Evolutionary conservation across 92 coral and sea anemone species (phyloP).

Genomic region (Palythoa caribaeorum): DNA sequence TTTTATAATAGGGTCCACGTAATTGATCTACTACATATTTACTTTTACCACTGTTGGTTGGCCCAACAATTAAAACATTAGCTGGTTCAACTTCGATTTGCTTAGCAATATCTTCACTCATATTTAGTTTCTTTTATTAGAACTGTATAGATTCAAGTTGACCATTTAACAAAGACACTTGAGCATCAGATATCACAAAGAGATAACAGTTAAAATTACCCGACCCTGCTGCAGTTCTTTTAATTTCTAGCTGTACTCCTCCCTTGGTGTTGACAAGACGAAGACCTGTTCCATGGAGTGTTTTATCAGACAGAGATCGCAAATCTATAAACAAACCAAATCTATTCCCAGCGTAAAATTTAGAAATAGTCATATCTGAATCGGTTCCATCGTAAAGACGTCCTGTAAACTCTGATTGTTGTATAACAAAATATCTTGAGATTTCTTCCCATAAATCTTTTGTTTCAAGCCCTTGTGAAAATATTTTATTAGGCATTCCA

Average conservation of each 20-base stretch:
- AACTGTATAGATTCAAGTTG: constrained; percentile 43
- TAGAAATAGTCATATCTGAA: not conserved
- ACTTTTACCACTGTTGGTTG: constrained; percentile 53
- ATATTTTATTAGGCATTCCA: too few relatives aligned
- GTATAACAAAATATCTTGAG: too few relatives aligned
- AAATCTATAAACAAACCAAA: too few relatives aligned
- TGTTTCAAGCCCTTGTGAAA: too few relatives aligned
- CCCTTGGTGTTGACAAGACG: constrained; percentile 34
- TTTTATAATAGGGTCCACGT: not conserved
- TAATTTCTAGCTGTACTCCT: constrained; percentile 28
- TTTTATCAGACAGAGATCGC: too few relatives aligned
- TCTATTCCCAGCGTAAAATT: too few relatives aligned
- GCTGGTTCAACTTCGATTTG: constrained; percentile 1
- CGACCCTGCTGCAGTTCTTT: constrained; percentile 31
- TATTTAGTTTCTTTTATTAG: not conserved
- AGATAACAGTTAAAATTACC: constrained; percentile 39
- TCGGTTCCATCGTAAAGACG: too few relatives aligned
- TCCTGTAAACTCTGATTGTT: too few relatives aligned
- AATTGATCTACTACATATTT: constrained; percentile 50
- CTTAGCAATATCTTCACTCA: too few relatives aligned
- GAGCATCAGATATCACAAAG: constrained; percentile 34
- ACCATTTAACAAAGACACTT: constrained; percentile 34
- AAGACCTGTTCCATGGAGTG: constrained; percentile 9
- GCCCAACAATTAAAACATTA: constrained; percentile 54
- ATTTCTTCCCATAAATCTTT: too few relatives aligned